phyloP scores from a whole-genome alignment of 1,140 invertebrate species.

The Trichonephila clavipes region DNA sequence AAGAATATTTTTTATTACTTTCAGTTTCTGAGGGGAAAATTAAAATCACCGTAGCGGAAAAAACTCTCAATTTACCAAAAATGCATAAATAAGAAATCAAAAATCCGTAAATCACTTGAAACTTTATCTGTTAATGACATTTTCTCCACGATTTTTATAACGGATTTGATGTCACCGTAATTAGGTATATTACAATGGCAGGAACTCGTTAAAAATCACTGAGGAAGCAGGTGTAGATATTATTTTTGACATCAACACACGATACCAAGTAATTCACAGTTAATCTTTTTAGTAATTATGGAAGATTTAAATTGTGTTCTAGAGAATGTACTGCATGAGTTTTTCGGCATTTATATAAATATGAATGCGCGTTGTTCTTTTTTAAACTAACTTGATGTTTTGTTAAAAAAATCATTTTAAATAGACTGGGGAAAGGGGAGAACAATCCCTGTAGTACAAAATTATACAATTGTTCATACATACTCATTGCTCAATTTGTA shows the following conservation, averaged over 20 bases:
- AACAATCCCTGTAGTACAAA: too few species aligned
- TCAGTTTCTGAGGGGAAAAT: not conserved
- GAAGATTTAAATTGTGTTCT: not conserved
- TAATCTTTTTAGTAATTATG: not conserved
- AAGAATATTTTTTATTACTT: not conserved
- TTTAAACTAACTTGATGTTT: too few species aligned
- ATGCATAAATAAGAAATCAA: not conserved
- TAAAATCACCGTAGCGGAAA: not conserved
- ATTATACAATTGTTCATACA: too few species aligned
- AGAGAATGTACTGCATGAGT: not conserved
- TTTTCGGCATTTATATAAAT: too few species aligned
- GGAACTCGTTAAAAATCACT: not conserved
- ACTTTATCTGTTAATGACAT: slow-evolving; percentile 1
- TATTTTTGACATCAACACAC: not conserved
- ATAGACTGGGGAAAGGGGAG: too few species aligned
- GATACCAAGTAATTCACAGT: not conserved
- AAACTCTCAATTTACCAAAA: not conserved
- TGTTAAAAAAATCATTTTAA: too few species aligned
- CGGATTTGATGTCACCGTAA: not conserved
- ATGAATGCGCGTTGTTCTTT: too few species aligned
- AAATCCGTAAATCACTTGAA: slow-evolving; percentile 8
- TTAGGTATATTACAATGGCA: slow-evolving; percentile 17
- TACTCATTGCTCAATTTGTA: too few species aligned
- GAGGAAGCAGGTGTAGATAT: not conserved
- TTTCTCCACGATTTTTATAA: not conserved